These are phyloP conservation scores for Mirza zaza DNA, from an alignment of 2,113 vertebrate species.

Conservation along the genomic window DNA sequence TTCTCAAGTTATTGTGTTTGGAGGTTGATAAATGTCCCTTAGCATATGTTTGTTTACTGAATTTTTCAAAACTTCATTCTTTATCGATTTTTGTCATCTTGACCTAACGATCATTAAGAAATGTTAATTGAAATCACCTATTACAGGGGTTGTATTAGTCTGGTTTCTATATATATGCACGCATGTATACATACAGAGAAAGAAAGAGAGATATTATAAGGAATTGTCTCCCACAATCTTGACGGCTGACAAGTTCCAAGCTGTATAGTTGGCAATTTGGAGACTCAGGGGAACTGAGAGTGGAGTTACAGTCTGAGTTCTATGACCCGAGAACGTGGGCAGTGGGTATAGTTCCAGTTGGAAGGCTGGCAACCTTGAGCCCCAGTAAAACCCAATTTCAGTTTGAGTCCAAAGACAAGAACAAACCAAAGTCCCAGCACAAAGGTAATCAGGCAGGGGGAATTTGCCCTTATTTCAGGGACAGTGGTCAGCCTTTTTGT, in stretches of 20 bases:
- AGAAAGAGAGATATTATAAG: background rate
- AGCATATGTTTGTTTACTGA: background rate
- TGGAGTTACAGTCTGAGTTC: background rate
- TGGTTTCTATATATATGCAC: background rate
- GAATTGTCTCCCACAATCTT: background rate
- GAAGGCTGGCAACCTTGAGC: background rate
- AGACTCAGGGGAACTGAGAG: background rate
- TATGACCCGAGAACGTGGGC: background rate
- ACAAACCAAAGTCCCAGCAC: background rate
- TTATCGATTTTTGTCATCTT: background rate
- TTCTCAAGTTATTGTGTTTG: background rate
- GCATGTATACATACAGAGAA: background rate
- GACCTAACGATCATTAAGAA: background rate
- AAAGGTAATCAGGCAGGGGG: background rate
- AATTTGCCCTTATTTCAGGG: background rate
- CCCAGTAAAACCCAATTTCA: background rate
- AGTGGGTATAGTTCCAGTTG: background rate
- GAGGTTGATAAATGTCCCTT: background rate
- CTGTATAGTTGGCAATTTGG: background rate
- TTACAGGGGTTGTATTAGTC: background rate
- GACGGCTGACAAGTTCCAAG: background rate
- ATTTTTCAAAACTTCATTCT: background rate
- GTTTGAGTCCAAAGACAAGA: background rate
- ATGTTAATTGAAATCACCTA: background rate
- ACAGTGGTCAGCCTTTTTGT: background rate